A percentile compares a stretch with the other conserved stretches of the same genome.
Evolutionary conservation across 2,888 invertebrate genomes (phyloP).

Genomic region (Drosophila quinaria): DNA sequence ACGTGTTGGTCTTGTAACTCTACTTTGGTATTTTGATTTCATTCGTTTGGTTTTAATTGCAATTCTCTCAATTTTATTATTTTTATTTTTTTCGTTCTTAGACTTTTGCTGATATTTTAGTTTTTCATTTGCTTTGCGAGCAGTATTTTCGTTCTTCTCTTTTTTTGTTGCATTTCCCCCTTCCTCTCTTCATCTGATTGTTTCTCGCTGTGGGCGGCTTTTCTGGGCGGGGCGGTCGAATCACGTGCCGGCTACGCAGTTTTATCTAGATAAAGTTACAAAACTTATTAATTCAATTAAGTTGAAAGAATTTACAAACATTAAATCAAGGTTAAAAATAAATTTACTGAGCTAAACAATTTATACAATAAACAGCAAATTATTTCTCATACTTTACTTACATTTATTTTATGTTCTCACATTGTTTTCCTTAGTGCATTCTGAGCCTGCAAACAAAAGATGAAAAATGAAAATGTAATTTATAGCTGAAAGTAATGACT

Average conservation of each 20-base stretch:
- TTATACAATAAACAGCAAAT: not conserved
- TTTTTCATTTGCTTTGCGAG: conserved; percentile 24
- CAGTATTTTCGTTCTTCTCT: conserved; percentile 22
- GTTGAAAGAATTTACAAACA: not conserved
- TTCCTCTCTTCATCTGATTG: conserved; percentile 35
- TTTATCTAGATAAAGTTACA: not conserved
- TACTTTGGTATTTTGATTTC: conserved; percentile 66
- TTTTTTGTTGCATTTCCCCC: conserved; percentile 19
- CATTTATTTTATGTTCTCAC: conserved; percentile 24
- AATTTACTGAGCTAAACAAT: not conserved
- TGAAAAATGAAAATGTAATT: not conserved
- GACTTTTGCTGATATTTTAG: conserved; percentile 13
- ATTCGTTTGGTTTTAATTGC: conserved; percentile 64
- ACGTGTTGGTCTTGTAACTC: conserved; percentile 63
- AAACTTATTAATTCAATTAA: not conserved
- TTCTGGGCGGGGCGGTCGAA: conserved; percentile 23
- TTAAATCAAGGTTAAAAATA: not conserved
- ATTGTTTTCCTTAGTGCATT: not conserved
- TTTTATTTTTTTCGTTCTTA: conserved; percentile 17
- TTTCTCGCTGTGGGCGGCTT: conserved; percentile 39
- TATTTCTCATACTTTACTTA: conserved; percentile 26
- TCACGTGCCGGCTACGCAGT: conserved; percentile 4
- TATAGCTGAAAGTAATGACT: not conserved
- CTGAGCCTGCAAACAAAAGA: conserved; percentile 28
- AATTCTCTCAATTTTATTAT: conserved; percentile 13